Evolutionary conservation across 2,113 vertebrate genomes (phyloP).

Genomic region (rat (Rattus norvegicus)): GRCr8 NC_086020.1:40907501-40908000

Average conservation of each 20-base stretch:
- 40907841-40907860: not conserved
- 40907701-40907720: not conserved
- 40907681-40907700: not conserved
- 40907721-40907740: not conserved
- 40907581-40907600: not conserved
- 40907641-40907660: not conserved
- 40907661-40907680: not conserved
- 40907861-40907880: not conserved
- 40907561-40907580: not conserved
- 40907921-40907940: not conserved
- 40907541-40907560: not conserved
- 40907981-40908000: not conserved
- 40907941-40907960: not conserved
- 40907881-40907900: not conserved
- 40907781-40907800: not conserved
- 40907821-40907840: not conserved
- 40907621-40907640: not conserved
- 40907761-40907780: not conserved
- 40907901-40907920: not conserved
- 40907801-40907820: not conserved
- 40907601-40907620: not conserved
- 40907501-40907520: not conserved
- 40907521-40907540: not conserved
- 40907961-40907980: not conserved
- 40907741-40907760: not conserved